phyloP scores from a whole-genome alignment of 64 coral and sea anemone genomes.

The Montipora sp. region DNA sequence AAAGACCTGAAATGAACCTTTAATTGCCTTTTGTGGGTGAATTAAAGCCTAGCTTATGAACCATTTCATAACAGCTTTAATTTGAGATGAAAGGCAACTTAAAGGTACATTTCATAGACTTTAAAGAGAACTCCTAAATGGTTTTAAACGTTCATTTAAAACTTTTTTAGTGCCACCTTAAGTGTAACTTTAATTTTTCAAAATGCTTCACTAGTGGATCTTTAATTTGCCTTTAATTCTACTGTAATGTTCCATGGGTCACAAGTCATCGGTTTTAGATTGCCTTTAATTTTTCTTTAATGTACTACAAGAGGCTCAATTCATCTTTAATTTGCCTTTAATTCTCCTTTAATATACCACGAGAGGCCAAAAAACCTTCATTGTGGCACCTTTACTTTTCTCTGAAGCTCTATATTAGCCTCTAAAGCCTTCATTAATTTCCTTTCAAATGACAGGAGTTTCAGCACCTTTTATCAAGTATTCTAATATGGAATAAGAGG shows the following conservation, averaged over 20 bases:
- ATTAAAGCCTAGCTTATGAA: constrained; percentile 22
- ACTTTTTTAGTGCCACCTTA: constrained; percentile 5
- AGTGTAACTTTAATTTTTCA: constrained; percentile 5
- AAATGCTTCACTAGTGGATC: neutral
- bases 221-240: constrained; percentile 15
- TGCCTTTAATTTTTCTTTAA: constrained; percentile 1
- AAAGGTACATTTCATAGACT: constrained; percentile 28
- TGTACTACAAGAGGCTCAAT: neutral
- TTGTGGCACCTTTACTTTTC: constrained; percentile 5
- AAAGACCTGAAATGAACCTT: constrained; percentile 26
- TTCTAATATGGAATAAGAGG: constrained; percentile 6
- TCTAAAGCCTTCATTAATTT: constrained; percentile 15
- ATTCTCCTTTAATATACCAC: neutral
- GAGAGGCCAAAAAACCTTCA: neutral
- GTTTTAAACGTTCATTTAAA: neutral
- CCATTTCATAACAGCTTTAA: constrained; percentile 22
- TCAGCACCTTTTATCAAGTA: constrained; percentile 13
- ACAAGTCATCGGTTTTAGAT: neutral
- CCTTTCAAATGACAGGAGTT: constrained; percentile 13
- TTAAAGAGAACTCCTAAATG: constrained; percentile 3
- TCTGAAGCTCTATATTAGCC: neutral
- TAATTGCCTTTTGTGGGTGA: constrained; percentile 18
- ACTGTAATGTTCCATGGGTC: neutral
- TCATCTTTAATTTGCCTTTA: constrained; percentile 13
- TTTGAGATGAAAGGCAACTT: neutral